Percentiles rank a stretch among this genome's conserved stretches.
Conservation (phyloP, 2,113 vertebrate species). For the Apaloderma vittatum region DNA sequence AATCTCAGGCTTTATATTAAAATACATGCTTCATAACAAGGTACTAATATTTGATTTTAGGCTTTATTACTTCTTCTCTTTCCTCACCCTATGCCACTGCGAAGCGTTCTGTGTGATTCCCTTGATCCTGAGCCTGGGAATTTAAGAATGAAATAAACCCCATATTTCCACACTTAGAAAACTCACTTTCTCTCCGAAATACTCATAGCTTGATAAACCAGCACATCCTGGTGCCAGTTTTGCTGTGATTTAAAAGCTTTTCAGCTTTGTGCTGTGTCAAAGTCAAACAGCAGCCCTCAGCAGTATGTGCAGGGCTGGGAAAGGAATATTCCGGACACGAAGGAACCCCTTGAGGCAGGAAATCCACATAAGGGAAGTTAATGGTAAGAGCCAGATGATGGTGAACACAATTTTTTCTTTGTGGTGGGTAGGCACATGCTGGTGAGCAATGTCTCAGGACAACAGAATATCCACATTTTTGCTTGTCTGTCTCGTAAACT, state of each 20-base stretch:
- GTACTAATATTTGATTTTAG: neutral
- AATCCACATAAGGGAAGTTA: neutral
- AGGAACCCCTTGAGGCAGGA: neutral
- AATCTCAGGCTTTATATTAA: neutral
- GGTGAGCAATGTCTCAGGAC: too few relatives aligned
- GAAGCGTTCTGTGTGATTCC: neutral
- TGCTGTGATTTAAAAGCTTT: neutral
- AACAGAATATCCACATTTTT: neutral
- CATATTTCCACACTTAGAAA: neutral
- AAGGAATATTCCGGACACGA: neutral
- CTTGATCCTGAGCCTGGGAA: neutral
- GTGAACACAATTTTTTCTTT: neutral
- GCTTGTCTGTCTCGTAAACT: neutral
- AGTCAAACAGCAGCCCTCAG: neutral
- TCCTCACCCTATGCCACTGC: neutral
- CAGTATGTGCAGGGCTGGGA: neutral
- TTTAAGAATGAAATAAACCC: neutral
- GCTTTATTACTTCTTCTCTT: neutral
- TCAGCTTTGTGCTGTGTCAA: neutral
- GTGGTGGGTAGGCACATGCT: neutral
- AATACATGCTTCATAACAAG: neutral
- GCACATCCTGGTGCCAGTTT: neutral
- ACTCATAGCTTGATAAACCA: neutral
- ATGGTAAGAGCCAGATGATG: neutral
- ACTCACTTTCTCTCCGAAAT: neutral